phyloP scores from a whole-genome alignment of 2,888 invertebrate species.

The Drosophila melanosoma region DNA sequence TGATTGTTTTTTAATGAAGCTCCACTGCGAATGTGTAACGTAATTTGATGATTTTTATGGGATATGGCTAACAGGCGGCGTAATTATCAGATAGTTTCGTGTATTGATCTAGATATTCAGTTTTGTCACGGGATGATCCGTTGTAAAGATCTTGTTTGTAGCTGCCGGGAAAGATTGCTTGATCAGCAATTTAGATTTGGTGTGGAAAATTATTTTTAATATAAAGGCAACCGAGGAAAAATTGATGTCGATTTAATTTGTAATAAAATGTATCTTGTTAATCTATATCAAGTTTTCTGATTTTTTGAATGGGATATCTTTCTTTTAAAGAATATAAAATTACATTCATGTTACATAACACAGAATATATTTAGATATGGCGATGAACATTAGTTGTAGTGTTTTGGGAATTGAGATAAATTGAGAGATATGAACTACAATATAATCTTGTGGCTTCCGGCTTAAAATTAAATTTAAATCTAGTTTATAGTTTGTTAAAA shows the following conservation, averaged over 20 bases:
- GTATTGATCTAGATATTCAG: conserved; percentile 33
- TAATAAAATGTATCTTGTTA: conserved; percentile 37
- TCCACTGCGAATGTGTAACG: conserved; percentile 69
- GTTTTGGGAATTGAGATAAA: background rate
- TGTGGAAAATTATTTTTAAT: conserved; percentile 57
- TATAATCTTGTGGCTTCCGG: background rate
- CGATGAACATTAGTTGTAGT: background rate
- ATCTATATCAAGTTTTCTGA: conserved; percentile 15
- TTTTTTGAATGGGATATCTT: background rate
- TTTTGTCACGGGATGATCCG: conserved; percentile 25
- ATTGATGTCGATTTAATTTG: conserved; percentile 13
- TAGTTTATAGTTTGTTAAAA: background rate
- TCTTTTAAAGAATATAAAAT: conserved; percentile 1
- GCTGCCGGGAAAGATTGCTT: conserved; percentile 16
- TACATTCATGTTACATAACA: background rate
- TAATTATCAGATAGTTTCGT: conserved; percentile 58
- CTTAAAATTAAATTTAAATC: background rate
- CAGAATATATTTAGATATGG: background rate
- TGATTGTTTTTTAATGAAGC: conserved; percentile 77
- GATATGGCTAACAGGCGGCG: conserved; percentile 61
- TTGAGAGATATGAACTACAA: background rate
- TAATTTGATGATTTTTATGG: conserved; percentile 77
- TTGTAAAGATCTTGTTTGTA: conserved; percentile 47
- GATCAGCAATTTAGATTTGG: conserved; percentile 54
- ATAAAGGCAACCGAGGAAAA: conserved; percentile 17